Percentiles rank a stretch among this genome's conserved stretches.
Evolutionary conservation across 1,140 invertebrate genomes (phyloP).

Genomic region (Drosophila lacertosa): DNA sequence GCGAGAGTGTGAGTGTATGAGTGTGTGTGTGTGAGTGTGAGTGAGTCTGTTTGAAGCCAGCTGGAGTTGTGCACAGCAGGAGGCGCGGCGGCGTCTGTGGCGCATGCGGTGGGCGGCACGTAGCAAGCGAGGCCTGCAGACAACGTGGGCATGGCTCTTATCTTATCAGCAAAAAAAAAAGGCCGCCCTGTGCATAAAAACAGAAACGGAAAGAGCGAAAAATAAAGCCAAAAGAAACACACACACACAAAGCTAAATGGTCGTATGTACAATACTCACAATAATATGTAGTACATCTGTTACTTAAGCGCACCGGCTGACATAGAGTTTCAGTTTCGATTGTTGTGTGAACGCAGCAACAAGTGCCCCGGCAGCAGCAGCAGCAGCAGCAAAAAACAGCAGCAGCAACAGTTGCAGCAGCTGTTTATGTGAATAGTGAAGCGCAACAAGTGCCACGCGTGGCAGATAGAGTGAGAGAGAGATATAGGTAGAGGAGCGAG

Average conservation of each 20-base stretch:
- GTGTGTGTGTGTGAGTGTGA: not conserved
- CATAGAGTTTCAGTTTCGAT: constrained; percentile 76
- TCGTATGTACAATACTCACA: constrained; percentile 35
- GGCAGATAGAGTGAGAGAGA: not conserved
- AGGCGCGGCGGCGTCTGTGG: constrained; percentile 36
- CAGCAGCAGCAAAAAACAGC: constrained; percentile 28
- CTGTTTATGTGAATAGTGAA: constrained; percentile 38
- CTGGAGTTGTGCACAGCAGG: constrained; percentile 16
- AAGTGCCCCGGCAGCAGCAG: constrained; percentile 54
- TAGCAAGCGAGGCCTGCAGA: constrained; percentile 39
- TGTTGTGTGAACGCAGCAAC: constrained; percentile 76
- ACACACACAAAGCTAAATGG: not conserved
- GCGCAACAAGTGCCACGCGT: constrained; percentile 65
- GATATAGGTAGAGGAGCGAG: not conserved
- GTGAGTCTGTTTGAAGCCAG: constrained; percentile 10
- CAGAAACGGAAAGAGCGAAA: constrained; percentile 33
- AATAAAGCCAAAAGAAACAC: constrained; percentile 13
- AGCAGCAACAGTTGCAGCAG: constrained; percentile 21
- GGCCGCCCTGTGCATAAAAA: constrained; percentile 34
- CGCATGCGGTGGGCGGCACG: constrained; percentile 67
- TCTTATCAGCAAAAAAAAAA: constrained; percentile 62
- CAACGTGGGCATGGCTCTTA: constrained; percentile 37
- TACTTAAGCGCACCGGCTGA: constrained; percentile 68
- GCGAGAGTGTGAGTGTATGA: not conserved
- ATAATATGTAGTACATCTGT: constrained; percentile 53